Conservation (phyloP, 2,888 invertebrate species). For the Chirona hameri region DNA sequence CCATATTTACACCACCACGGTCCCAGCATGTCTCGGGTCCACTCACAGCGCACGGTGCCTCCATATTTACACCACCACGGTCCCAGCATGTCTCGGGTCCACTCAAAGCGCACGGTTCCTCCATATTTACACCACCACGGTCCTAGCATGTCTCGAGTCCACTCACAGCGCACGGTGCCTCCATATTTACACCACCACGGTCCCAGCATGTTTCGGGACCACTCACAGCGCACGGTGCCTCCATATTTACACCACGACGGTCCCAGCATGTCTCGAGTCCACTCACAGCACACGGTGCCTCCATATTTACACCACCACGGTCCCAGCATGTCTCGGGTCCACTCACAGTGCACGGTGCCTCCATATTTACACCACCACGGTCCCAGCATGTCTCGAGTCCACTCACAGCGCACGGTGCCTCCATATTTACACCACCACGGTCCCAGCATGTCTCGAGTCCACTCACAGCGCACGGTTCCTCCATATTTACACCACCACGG, state of each 20-base stretch:
- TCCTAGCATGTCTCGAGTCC: not conserved
- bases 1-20: not conserved
- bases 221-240: not conserved
- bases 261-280: not conserved
- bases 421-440: not conserved
- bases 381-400: not conserved
- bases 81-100: not conserved
- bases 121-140: not conserved
- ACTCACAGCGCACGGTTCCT: not conserved
- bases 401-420: not conserved
- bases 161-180: not conserved
- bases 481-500: not conserved
- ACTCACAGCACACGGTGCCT: not conserved
- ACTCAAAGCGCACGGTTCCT: not conserved
- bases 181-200: not conserved
- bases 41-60: not conserved
- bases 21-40: not conserved
- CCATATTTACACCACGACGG: not conserved
- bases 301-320: not conserved
- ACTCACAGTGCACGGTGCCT: not conserved
- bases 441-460: not conserved
- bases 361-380: not conserved
- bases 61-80: not conserved
- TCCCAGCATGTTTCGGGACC: not conserved
- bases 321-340: not conserved